Percentiles rank a stretch among this genome's conserved stretches.
Evolutionary conservation across 2,797 vertebrate genomes (phyloP).

Genomic region (Pempheris klunzingeri): DNA sequence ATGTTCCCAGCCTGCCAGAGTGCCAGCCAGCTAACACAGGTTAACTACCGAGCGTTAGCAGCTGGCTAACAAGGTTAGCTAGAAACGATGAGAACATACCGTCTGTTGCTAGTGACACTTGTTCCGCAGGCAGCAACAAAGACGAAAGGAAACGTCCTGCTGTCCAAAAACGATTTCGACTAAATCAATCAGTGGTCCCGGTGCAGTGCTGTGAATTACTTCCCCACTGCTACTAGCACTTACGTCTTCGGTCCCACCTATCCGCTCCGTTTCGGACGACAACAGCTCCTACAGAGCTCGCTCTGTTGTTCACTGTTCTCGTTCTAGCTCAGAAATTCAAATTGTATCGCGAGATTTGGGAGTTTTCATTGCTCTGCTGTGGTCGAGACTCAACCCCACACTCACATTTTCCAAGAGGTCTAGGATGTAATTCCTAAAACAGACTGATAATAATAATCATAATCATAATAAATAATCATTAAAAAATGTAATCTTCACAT

Average conservation of each 20-base stretch:
- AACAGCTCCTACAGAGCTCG: conserved; percentile 61
- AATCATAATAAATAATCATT: neutral
- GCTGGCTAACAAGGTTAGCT: conserved; percentile 74
- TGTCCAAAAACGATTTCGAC: conserved; percentile 4
- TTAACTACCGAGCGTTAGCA: conserved; percentile 65
- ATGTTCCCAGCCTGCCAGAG: no score
- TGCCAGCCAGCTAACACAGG: conserved; percentile 57
- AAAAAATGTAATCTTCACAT: no score
- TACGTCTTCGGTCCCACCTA: conserved; percentile 73
- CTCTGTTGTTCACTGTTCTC: conserved; percentile 74
- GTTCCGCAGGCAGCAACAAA: conserved; percentile 46
- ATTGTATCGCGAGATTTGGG: conserved; percentile 81
- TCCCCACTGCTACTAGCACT: conserved; percentile 44
- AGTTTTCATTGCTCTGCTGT: neutral
- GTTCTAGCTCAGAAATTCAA: conserved; percentile 77
- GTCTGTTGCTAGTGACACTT: conserved; percentile 75
- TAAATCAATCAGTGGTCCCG: neutral
- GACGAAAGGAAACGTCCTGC: conserved; percentile 9
- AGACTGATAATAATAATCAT: neutral
- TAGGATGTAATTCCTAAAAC: no score
- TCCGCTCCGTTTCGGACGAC: conserved; percentile 68
- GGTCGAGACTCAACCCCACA: neutral
- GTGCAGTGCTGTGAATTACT: conserved; percentile 37
- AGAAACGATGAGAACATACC: conserved; percentile 77
- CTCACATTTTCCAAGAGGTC: neutral